Conservation (phyloP, 2,113 vertebrate species). For the Leptobrachium leishanense region DNA sequence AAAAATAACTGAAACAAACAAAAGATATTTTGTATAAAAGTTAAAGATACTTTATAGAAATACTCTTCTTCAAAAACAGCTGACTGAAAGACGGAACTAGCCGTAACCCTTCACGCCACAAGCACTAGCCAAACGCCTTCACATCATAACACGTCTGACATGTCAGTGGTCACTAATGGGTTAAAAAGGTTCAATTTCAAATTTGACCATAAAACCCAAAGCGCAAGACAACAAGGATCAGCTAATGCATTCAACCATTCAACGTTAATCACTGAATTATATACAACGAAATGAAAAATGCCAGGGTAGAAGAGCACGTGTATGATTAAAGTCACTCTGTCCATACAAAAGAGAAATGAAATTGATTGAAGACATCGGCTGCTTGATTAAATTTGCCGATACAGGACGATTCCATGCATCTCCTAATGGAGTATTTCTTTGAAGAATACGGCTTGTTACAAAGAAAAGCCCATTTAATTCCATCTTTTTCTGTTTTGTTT, state of each 20-base stretch:
- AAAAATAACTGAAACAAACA: too few species aligned
- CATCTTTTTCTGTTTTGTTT: background rate
- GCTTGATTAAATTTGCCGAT: conserved; percentile 6
- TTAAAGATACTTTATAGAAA: too few species aligned
- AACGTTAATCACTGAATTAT: background rate
- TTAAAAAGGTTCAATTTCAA: too few species aligned
- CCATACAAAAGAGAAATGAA: background rate
- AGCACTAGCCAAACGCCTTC: too few species aligned
- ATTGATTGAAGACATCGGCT: background rate
- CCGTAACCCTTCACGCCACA: too few species aligned
- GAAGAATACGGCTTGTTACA: background rate
- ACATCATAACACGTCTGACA: too few species aligned
- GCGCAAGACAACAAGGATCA: background rate
- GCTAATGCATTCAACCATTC: background rate
- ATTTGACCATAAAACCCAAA: too few species aligned
- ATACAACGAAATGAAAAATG: background rate
- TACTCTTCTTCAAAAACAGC: too few species aligned
- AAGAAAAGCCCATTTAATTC: background rate
- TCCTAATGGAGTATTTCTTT: background rate
- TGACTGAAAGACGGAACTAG: too few species aligned
- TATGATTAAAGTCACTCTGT: background rate
- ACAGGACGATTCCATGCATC: background rate
- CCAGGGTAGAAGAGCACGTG: background rate
- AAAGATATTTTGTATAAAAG: too few species aligned
- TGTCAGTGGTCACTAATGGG: too few species aligned